A percentile compares a stretch with the other conserved stretches of the same genome.
Conservation (phyloP, 1,140 invertebrate species). For the Ericerus pela region DNA sequence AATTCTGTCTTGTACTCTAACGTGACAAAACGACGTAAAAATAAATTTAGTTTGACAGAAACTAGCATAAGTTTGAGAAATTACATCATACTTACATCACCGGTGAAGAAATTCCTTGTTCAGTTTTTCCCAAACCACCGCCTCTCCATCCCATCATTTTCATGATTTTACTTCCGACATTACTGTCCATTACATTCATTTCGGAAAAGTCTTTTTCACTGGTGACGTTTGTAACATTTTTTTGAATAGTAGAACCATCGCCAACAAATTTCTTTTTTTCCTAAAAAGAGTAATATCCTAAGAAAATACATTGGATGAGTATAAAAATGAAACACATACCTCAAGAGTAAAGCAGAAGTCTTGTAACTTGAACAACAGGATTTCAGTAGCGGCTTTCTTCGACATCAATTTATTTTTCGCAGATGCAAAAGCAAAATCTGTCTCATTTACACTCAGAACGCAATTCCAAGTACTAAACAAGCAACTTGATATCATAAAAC, state of each 20-base stretch:
- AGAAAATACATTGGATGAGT: neutral
- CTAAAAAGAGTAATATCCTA: slow-evolving; percentile 1
- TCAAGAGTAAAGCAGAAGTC: slow-evolving; percentile 2
- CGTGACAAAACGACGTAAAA: neutral
- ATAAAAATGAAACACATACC: neutral
- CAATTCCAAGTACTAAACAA: too few relatives aligned
- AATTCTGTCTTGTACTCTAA: neutral
- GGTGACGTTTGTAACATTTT: neutral
- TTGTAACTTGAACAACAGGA: neutral
- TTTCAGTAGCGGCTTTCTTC: neutral
- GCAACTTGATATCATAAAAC: too few relatives aligned
- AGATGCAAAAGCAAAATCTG: neutral
- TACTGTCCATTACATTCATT: neutral
- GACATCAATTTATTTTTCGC: neutral
- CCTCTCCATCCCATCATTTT: slow-evolving; percentile 18
- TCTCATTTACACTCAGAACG: neutral
- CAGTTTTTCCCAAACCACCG: slow-evolving; percentile 15
- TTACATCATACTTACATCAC: slow-evolving; percentile 4
- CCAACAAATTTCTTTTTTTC: neutral
- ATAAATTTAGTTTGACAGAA: neutral
- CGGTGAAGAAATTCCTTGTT: slow-evolving; percentile 14
- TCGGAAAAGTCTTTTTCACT: neutral
- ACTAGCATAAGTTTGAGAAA: neutral
- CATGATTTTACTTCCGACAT: slow-evolving; percentile 16
- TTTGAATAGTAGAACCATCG: neutral